Evolutionary conservation across 2,888 invertebrate genomes (phyloP).

Genomic region (Euplagia quadripunctaria): DNA sequence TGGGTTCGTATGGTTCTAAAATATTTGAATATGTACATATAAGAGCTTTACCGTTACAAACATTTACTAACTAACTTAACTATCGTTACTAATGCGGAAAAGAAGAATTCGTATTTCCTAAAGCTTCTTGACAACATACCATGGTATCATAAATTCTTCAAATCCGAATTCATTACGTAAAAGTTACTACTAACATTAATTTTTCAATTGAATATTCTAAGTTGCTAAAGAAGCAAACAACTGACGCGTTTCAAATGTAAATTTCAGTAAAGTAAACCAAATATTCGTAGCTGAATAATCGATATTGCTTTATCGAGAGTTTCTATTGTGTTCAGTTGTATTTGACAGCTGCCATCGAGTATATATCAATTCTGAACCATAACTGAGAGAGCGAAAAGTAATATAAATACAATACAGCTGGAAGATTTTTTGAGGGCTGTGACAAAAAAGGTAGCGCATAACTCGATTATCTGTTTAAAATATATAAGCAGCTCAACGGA

Average conservation of each 20-base stretch:
- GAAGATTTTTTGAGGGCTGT: not conserved
- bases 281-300: constrained; percentile 42
- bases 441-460: not conserved
- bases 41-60: too few relatives aligned
- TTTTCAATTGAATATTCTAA: not conserved
- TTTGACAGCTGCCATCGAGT: constrained; percentile 48
- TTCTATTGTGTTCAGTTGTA: constrained; percentile 39
- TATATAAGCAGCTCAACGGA: too few relatives aligned
- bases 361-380: constrained; percentile 36
- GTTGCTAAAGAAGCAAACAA: constrained; percentile 16
- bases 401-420: constrained; percentile 2
- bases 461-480: too few relatives aligned
- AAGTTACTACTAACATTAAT: not conserved
- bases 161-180: not conserved
- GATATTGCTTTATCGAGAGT: constrained; percentile 32
- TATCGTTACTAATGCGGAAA: too few relatives aligned
- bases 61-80: too few relatives aligned
- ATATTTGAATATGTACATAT: too few relatives aligned
- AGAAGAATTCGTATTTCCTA: not conserved
- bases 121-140: not conserved
- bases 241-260: constrained; percentile 29
- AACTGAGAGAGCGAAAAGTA: constrained; percentile 32
- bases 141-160: not conserved
- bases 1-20: too few relatives aligned
- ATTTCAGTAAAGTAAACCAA: constrained; percentile 39